Evolutionary conservation across 2,797 vertebrate species (phyloP), one percentile per base, ranked within the genome.

Genomic region (Gobionotothen gibberifrons): DNA sequence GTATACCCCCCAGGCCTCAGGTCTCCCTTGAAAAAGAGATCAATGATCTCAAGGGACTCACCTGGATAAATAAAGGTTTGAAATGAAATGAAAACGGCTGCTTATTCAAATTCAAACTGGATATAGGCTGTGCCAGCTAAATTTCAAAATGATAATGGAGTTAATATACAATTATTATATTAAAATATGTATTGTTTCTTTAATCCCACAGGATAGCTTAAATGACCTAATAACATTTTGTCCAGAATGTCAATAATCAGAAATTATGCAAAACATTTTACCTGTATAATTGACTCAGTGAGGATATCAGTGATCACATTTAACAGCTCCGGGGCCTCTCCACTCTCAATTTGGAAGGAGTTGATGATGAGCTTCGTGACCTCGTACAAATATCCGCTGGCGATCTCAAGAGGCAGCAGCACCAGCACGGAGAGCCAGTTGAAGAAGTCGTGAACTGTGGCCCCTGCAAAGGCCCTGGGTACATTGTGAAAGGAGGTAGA

Each of bases 381-480:
- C 19, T 17, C 5, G 55, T 90, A 97, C 85, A 99, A 89, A 89
- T 97, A 99, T 11, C 95, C 94, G 5, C 94, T 88, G 65, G 92
- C 90, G 0, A 94, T 89, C 85, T 99, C 98, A 81, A 99, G 22
- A 0, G 98, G 98, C 85, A 99, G 61, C n/a, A 99, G 89, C 0
- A 96, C 94, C 69, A 99, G 84, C 43, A 99, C 97, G 0, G 97
- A 98, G 0, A 99, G 95, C 97, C 97, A 99, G 93, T 99, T 99
- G 88, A 99, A 99, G 91, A 99, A 99, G 89, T 99, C 98, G 0
- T 99, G 97, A 29, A 99, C 95, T 0, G 97, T 99, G 71, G 97
- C 98, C 0, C 96, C 97, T 0, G 97, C 97, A 88, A 99, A 99
- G 16, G 98, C 98, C 87, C 98, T 99, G 62, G 0, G n/a, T 8